Percentiles rank a stretch among this genome's conserved stretches.
Conservation (phyloP, 2,113 vertebrate species). For the Microcebus lehilahytsara region DNA sequence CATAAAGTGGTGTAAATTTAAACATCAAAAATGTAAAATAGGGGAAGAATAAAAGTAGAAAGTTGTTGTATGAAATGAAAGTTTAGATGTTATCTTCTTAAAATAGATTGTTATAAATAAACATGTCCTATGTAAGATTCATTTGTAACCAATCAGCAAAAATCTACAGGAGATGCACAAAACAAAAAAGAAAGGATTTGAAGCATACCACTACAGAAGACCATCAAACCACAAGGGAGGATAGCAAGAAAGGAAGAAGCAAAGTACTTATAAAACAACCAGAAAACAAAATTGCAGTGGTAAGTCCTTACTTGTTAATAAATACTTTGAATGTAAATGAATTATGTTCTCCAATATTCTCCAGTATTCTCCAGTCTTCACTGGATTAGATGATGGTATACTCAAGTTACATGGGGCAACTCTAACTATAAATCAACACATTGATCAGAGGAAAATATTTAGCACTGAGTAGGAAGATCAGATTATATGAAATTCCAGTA, state of each 20-base stretch:
- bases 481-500: background rate
- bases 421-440: slow-evolving; percentile 54
- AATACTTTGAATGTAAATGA: background rate
- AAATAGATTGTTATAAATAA: background rate
- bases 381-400: background rate
- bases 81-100: background rate
- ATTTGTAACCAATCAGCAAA: background rate
- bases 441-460: background rate
- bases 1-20: background rate
- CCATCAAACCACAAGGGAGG: background rate
- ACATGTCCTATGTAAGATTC: background rate
- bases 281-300: background rate
- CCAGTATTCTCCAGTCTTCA: background rate
- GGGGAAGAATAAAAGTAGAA: background rate
- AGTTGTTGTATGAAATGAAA: background rate
- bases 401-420: background rate
- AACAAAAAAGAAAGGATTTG: background rate
- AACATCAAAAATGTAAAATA: background rate
- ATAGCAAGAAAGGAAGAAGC: background rate
- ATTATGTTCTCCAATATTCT: background rate
- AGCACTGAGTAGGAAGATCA: background rate
- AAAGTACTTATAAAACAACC: background rate
- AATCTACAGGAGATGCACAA: background rate
- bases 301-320: background rate
- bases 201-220: background rate